Percentiles rank a stretch among this genome's conserved stretches.
These are phyloP conservation scores for Strix aluco DNA, from an alignment of 2,113 vertebrate genomes.

Conservation along the genomic window DNA sequence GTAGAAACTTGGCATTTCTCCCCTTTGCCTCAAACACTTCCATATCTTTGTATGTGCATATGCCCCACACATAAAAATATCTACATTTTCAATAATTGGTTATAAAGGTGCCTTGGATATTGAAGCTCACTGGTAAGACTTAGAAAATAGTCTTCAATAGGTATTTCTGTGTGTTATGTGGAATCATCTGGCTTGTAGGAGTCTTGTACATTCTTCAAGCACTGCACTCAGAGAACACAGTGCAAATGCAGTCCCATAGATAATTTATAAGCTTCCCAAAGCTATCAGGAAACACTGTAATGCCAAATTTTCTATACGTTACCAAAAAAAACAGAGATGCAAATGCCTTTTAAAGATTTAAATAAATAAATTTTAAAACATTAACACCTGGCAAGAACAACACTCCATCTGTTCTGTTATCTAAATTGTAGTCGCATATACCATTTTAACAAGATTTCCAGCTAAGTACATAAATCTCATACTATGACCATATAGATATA, in stretches of 20 bases:
- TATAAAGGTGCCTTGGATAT: not conserved
- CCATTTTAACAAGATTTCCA: conserved; percentile 18
- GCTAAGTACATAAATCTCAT: conserved; percentile 5
- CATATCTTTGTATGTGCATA: not conserved
- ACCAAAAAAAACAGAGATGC: not conserved
- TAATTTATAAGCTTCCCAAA: not conserved
- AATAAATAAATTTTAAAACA: conserved; percentile 9
- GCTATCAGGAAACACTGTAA: not conserved
- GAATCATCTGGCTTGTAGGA: not conserved
- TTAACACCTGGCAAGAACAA: not conserved
- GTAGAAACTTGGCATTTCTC: not conserved
- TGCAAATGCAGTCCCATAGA: not conserved
- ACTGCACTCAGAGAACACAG: not conserved
- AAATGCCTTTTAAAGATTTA: not conserved
- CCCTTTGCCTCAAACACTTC: not conserved
- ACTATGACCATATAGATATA: not conserved
- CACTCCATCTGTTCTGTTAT: conserved; percentile 25
- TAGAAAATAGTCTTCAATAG: not conserved
- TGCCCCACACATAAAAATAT: not conserved
- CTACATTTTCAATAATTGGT: not conserved
- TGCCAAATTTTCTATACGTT: not conserved
- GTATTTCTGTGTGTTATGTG: not conserved
- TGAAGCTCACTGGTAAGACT: not conserved
- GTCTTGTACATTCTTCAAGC: not conserved
- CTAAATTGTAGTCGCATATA: conserved; percentile 11